These are phyloP conservation scores for Lacerta agilis DNA, from an alignment of 2,797 vertebrate genomes.

Conservation along the genomic window DNA sequence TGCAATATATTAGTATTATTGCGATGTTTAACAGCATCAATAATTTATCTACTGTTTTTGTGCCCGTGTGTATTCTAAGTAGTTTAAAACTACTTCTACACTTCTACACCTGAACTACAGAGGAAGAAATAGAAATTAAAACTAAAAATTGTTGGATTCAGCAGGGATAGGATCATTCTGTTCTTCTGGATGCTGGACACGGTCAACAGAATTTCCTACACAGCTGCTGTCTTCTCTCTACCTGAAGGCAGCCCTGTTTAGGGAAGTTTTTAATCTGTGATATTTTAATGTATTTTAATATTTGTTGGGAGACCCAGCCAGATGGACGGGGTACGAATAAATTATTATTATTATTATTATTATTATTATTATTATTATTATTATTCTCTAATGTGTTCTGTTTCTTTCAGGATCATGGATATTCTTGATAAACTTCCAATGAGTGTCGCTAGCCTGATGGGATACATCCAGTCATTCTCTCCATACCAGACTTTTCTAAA, in stretches of 20 bases:
- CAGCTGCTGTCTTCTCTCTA: neutral
- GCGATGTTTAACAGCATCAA: no score
- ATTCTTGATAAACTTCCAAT: conserved; percentile 4
- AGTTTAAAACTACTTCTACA: neutral
- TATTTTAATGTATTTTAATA: no score
- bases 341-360: no score
- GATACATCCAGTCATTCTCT: conserved; percentile 28
- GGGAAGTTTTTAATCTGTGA: no score
- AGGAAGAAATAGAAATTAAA: neutral
- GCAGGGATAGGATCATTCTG: neutral
- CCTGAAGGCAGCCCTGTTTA: no score
- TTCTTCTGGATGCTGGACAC: neutral
- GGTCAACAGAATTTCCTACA: neutral
- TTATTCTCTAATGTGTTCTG: neutral
- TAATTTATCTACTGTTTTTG: no score
- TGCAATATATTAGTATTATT: no score
- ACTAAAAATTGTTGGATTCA: neutral
- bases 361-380: no score
- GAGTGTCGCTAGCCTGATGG: neutral
- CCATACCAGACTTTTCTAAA: conserved; percentile 8
- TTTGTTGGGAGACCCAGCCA: no score
- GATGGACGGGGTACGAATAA: no score
- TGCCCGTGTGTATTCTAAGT: neutral
- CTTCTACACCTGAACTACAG: neutral
- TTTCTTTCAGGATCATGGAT: conserved; percentile 14